phyloP scores from a whole-genome alignment of 2,888 invertebrate genomes.

The Dolichopus griseipennis region DNA sequence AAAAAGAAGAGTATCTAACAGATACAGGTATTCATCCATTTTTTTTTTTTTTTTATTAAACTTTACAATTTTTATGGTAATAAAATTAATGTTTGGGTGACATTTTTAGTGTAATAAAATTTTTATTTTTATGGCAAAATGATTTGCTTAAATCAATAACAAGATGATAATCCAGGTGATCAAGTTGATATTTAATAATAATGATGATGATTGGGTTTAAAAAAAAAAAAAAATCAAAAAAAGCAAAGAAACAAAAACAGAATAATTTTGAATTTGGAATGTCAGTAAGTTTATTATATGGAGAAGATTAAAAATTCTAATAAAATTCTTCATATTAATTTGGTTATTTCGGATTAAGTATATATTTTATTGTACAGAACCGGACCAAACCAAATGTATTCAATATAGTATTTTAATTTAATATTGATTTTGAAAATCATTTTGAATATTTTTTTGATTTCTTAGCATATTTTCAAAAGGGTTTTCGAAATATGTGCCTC shows the following conservation, averaged over 20 bases:
- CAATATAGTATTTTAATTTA: neutral
- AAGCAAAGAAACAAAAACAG: neutral
- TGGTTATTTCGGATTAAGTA: too few relatives aligned
- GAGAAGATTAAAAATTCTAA: neutral
- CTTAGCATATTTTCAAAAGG: too few relatives aligned
- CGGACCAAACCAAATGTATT: neutral
- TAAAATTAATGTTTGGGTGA: neutral
- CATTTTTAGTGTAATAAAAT: neutral
- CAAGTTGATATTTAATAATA: neutral
- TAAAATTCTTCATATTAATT: too few relatives aligned
- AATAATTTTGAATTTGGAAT: neutral
- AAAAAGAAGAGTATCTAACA: too few relatives aligned
- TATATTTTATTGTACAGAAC: neutral
- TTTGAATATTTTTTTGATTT: neutral
- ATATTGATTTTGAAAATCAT: neutral
- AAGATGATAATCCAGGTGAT: neutral
- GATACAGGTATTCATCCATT: too few relatives aligned
- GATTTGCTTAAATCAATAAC: conserved; percentile 6
- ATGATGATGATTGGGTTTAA: neutral
- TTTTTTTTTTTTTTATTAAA: too few relatives aligned
- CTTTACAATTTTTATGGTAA: neutral
- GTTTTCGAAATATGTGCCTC: too few relatives aligned
- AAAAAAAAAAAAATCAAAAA: too few relatives aligned
- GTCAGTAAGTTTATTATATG: neutral
- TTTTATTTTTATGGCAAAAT: neutral